Evolutionary conservation across 2,888 invertebrate genomes (phyloP), one percentile per base, ranked within the genome.

Genomic region (Drosophila nr. medialis): DNA sequence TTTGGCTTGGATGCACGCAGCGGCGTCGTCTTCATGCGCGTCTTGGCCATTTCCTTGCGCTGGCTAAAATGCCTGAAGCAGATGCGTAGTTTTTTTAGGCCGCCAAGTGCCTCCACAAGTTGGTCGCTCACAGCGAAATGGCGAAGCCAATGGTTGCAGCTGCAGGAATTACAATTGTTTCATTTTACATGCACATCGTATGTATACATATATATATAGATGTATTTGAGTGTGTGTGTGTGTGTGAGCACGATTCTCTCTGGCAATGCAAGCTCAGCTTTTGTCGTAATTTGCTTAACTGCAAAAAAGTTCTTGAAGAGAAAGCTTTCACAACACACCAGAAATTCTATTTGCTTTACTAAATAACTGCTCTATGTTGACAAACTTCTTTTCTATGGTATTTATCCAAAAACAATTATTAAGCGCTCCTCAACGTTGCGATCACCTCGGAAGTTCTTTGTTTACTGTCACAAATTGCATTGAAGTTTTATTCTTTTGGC

Each of bases 21-120:
- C 67, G 91, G 92, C 74, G 92, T 92, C 38, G 89, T 91, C 81
- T 91, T 92, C 64, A 92, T 91, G 64, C 91, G 84, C 66, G 92
- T 91, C 71, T 91, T 92, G 77, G 92, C 91, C 92, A 91, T 92
- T 74, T 82, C 81, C 76, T 75, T 71, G 55, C 77, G 77, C 63
- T 81, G 81, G 64, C 77, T 83, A 32, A 91, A 92, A 49, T 91
- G 91, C 62, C 86, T 78, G 51, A 79, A 81, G 71, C 91, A 91
- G 73, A 91, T 90, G 71, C 91, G 91, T 70, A 90, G 80, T 77
- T 88, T 90, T 38, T 81, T 69, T 49, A 90, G 61, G 24, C 90
- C 90, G 53, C 87, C 90, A 40, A 91, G 82, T 61, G 85, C 74
- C 65, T 85, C 60, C 53, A 86, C 81, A 63, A 81, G 72, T 64